These are phyloP conservation scores for Oreochromis spilurus DNA, from an alignment of 2,113 vertebrate genomes.

Conservation along the genomic window DNA sequence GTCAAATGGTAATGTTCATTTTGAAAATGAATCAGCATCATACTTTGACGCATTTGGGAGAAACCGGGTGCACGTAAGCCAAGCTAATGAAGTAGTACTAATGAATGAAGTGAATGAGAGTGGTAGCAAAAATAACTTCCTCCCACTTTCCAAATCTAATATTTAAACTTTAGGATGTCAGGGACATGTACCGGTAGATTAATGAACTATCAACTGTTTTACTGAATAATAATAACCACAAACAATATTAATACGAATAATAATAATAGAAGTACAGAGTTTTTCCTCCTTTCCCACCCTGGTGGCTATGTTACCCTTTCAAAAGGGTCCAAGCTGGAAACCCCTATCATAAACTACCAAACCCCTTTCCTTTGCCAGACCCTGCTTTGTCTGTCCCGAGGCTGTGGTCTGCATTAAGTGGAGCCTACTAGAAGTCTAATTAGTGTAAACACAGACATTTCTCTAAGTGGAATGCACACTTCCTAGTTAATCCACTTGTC, in stretches of 20 bases:
- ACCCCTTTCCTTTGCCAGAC: neutral
- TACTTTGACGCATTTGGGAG: neutral
- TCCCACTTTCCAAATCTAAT: neutral
- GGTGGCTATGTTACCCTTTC: neutral
- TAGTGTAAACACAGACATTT: neutral
- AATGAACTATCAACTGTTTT: neutral
- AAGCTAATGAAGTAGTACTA: neutral
- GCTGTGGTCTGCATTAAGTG: neutral
- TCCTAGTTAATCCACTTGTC: neutral
- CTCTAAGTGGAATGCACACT: neutral
- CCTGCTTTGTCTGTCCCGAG: neutral
- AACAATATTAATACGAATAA: neutral
- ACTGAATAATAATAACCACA: neutral
- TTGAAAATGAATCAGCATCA: neutral
- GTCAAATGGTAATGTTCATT: conserved; percentile 48
- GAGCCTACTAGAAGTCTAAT: neutral
- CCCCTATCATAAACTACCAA: neutral
- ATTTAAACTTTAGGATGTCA: neutral
- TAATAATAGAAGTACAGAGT: neutral
- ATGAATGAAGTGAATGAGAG: neutral
- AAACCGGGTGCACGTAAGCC: neutral
- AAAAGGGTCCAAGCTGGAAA: neutral
- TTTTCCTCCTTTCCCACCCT: neutral
- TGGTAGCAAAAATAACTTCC: neutral
- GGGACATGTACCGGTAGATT: neutral